Base-by-base conservation (phyloP, 2,113 vertebrate genomes). In the Rhinoptilus africanus region DNA sequence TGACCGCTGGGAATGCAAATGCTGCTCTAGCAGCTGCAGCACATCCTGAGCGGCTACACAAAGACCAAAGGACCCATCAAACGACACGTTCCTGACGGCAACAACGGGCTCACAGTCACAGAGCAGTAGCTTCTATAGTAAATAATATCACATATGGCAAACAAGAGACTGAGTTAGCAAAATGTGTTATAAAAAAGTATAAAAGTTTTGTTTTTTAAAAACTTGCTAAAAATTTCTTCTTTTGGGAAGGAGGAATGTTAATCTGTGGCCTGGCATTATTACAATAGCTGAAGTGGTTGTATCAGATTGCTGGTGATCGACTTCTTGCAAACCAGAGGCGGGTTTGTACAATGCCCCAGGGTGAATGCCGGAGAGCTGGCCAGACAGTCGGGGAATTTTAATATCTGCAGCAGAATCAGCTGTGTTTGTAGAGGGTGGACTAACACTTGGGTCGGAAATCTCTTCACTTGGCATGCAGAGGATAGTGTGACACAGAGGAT, bases 101-200 rank as follows among this genome's bases (percentile, higher is more conserved):
- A 60, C 51, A 60, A 15, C 4, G 1, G 93, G 93, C 48, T 30
- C 73, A 62, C 71, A 3, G 67, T 20, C 19, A 73, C 64, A 68
- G 35, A 74, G 92, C 57, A 63, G 92, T 34, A 82, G 83, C 69
- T 81, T 62, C 77, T 48, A 10, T 0, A 63, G 69, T 48, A 76
- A 89, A 34, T 74, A 76, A 88, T 19, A 9, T 39, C 63, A 6
- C 9, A 43, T 6, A 68, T 22, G 95, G 92, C 87, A 94, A 92
- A 91, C 43, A 8, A 95, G 85, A 97, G 96, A 97, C 96, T 1
- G 37, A 90, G 87, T 97, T 97, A 98, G 96, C 96, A 98, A 98
- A 98, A 93, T 20, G 93, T 68, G 74, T 96, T 95, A 96, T 97
- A 94, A 97, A 97, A 98, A 97, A 92, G 96, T 98, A 98, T 39